A percentile compares a stretch with the other conserved stretches of the same genome.
Evolutionary conservation across 2,888 invertebrate species (phyloP).

Genomic region (Melieria picta): DNA sequence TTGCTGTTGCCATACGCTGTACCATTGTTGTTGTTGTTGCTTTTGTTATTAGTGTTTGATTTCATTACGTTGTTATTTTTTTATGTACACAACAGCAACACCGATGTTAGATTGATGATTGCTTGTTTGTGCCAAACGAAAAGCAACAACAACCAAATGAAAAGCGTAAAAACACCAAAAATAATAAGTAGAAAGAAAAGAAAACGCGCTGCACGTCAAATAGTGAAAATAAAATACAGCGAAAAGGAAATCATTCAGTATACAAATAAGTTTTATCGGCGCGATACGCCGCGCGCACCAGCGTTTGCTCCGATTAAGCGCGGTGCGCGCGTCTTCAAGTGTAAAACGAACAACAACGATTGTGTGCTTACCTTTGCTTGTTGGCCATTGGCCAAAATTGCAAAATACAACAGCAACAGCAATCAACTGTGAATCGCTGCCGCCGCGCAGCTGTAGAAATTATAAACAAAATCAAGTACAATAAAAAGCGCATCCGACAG

Average conservation of each 20-base stretch:
- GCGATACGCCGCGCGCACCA: background rate
- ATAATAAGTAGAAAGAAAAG: background rate
- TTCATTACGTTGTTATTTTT: background rate
- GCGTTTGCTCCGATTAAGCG: no score
- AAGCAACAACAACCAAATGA: background rate
- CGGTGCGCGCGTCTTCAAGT: no score
- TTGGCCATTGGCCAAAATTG: conserved; percentile 9
- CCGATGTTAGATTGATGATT: conserved; percentile 8
- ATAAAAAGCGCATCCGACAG: conserved; percentile 9
- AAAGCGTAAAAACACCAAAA: conserved; percentile 1
- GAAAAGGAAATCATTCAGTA: background rate
- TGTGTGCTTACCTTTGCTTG: background rate
- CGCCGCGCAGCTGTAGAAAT: background rate
- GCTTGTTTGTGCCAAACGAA: conserved; percentile 9
- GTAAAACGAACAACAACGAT: background rate
- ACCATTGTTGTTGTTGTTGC: no score
- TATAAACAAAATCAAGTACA: conserved; percentile 6
- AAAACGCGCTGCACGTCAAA: conserved; percentile 1
- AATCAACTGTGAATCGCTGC: background rate
- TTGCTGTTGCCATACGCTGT: no score
- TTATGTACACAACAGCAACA: background rate
- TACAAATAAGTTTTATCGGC: background rate
- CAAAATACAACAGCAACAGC: background rate
- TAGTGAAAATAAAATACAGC: background rate
- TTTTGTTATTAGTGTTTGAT: background rate